Conservation (phyloP, 2,797 vertebrate genomes). For the Dicrostonyx torquatus region DNA sequence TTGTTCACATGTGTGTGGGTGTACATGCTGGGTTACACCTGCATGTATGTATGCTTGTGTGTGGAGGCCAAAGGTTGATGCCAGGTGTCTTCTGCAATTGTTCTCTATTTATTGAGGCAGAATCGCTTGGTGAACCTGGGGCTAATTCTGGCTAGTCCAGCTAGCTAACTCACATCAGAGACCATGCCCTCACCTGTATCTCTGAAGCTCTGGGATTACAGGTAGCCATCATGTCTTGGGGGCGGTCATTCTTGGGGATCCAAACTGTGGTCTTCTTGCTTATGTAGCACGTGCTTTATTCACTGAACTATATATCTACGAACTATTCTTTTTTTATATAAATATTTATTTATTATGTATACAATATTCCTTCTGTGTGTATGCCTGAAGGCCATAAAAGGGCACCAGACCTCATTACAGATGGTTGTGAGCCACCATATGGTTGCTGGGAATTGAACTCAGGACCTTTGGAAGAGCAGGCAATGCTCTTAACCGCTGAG, state of each 20-base stretch:
- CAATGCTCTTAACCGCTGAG: no score
- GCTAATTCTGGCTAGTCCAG: not conserved
- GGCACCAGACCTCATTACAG: no score
- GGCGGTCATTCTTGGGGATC: not conserved
- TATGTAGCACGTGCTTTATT: not conserved
- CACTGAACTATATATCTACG: not conserved
- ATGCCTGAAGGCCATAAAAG: no score
- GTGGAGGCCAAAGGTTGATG: not conserved
- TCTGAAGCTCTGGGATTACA: not conserved
- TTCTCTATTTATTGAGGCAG: not conserved
- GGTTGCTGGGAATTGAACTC: no score
- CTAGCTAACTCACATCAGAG: not conserved
- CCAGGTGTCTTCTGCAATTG: not conserved
- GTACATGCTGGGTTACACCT: not conserved
- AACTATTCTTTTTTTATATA: no score
- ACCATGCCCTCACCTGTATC: not conserved
- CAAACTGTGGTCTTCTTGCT: not conserved
- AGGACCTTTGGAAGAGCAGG: no score
- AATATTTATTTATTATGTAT: no score
- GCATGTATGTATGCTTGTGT: not conserved
- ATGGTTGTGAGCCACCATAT: no score
- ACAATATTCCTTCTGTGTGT: no score
- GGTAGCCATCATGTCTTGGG: not conserved
- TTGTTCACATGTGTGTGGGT: not conserved
- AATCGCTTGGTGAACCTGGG: not conserved